Evolutionary conservation across 2,113 vertebrate genomes (phyloP).

Genomic region (Pyxicephalus adspersus): DNA sequence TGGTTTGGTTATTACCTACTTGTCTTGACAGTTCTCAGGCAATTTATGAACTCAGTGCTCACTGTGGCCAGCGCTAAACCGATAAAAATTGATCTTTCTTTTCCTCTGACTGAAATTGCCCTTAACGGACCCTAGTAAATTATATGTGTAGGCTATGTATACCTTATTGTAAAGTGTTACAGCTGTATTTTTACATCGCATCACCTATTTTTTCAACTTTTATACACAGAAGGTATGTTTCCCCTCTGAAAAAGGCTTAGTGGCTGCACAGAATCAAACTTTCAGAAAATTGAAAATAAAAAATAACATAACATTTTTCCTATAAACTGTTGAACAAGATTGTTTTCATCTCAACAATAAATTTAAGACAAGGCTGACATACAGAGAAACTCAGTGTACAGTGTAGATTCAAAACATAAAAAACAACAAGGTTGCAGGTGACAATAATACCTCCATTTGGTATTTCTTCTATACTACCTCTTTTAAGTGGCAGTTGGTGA

Average conservation of each 20-base stretch:
- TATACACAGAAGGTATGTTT: background rate
- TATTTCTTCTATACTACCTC: no score
- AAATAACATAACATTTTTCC: background rate
- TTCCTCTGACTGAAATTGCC: background rate
- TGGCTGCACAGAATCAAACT: background rate
- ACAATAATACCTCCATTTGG: no score
- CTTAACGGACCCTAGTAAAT: constrained; percentile 23
- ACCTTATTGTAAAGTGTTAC: background rate
- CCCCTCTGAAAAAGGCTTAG: background rate
- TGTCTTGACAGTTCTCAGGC: background rate
- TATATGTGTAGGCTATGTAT: background rate
- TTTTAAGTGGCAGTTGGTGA: no score
- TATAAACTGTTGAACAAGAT: no score
- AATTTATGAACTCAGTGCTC: constrained; percentile 14
- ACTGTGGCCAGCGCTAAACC: constrained; percentile 26
- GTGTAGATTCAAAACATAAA: no score
- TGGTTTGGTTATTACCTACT: constrained; percentile 32
- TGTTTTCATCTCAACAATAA: no score
- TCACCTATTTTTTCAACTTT: no score
- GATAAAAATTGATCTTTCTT: constrained; percentile 29
- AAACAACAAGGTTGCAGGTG: no score
- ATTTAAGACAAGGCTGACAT: no score
- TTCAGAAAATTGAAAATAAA: background rate
- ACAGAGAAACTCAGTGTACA: no score
- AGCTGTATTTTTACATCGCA: background rate